A percentile compares a stretch with the other conserved stretches of the same genome.
Evolutionary conservation across 1,140 invertebrate species (phyloP).

Genomic region (Cepaea nemoralis): DNA sequence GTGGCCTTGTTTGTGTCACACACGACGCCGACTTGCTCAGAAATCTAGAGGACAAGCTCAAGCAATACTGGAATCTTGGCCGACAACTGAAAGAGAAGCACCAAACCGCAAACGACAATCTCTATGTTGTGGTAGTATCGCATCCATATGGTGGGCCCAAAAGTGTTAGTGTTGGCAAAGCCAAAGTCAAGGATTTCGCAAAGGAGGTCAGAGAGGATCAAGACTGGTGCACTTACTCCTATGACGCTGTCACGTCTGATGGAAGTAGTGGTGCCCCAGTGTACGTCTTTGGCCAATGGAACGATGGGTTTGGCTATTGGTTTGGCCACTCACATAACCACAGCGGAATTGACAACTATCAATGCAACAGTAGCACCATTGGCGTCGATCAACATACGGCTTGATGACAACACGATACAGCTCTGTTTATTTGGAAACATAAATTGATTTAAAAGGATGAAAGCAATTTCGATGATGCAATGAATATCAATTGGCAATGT

Average conservation of each 20-base stretch:
- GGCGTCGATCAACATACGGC: neutral
- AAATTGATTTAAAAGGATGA: no score
- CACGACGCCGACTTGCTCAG: neutral
- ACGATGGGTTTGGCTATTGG: constrained; percentile 15
- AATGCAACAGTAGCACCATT: neutral
- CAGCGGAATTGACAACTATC: neutral
- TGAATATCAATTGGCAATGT: constrained; percentile 64
- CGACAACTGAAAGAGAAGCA: neutral
- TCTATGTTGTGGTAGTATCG: neutral
- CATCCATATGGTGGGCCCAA: constrained; percentile 18
- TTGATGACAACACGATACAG: neutral
- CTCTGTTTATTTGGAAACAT: neutral
- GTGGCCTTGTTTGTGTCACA: neutral
- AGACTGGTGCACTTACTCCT: constrained; percentile 1
- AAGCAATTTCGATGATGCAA: no score
- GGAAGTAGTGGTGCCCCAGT: constrained; percentile 13
- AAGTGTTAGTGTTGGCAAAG: neutral
- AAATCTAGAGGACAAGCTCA: neutral
- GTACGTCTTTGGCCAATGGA: neutral
- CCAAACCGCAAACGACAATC: neutral
- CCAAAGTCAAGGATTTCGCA: neutral
- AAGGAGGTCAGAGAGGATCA: neutral
- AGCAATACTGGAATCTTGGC: neutral
- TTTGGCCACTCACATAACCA: constrained; percentile 19
- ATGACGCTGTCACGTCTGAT: neutral